phyloP scores from a whole-genome alignment of 2,888 invertebrate genomes.

The Antheraea assamensis region DNA sequence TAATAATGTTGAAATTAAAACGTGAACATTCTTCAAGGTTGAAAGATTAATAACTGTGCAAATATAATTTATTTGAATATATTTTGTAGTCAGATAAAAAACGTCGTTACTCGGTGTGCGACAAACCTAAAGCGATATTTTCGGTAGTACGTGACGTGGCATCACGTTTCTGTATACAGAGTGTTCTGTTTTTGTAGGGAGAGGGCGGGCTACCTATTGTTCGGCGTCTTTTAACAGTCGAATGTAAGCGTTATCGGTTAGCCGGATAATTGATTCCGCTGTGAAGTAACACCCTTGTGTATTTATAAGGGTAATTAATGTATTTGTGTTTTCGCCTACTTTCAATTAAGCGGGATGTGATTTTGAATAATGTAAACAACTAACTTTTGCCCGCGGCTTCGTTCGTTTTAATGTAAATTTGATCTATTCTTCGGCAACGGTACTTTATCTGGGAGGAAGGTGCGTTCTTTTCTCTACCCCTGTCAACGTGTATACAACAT shows the following conservation, averaged over 20 bases:
- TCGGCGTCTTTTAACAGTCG: slow-evolving; percentile 27
- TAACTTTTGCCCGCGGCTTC: no score
- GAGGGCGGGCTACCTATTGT: slow-evolving; percentile 34
- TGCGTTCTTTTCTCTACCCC: no score
- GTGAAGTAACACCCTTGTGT: slow-evolving; percentile 17
- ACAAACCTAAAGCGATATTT: slow-evolving; percentile 29
- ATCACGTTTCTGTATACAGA: slow-evolving; percentile 37
- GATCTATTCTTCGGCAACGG: no score
- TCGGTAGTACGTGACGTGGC: slow-evolving; percentile 44
- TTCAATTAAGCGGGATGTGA: no score
- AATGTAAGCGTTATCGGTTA: slow-evolving; percentile 29
- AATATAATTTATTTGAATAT: background rate
- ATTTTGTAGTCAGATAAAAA: background rate
- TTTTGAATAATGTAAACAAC: no score
- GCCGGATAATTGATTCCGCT: slow-evolving; percentile 32
- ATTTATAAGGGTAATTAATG: slow-evolving; percentile 9
- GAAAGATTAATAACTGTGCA: background rate
- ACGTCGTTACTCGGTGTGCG: slow-evolving; percentile 27
- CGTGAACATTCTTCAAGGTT: no score
- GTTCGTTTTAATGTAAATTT: no score
- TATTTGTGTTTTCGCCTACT: background rate
- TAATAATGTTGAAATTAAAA: no score
- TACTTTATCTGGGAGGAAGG: no score
- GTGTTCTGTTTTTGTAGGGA: slow-evolving; percentile 25
- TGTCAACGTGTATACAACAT: no score